Conservation (phyloP, 2,888 invertebrate genomes). For the Andrena haemorrhoa region DNA sequence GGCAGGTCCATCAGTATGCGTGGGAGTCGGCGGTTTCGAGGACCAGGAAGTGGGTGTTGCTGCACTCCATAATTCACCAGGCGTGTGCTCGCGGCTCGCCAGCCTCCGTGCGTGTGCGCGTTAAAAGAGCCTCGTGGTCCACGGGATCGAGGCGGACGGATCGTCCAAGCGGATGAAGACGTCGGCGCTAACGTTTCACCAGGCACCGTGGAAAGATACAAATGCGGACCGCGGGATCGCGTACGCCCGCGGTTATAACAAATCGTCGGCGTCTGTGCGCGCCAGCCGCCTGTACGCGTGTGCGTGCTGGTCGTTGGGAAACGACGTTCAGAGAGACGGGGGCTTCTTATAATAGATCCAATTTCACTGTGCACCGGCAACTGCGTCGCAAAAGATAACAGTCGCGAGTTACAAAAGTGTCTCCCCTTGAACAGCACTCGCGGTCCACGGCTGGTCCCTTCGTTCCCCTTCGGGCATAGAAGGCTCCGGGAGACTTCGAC, state of each 20-base stretch:
- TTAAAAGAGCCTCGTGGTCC: slow-evolving; percentile 29
- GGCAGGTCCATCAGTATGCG: slow-evolving; percentile 68
- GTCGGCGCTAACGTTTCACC: slow-evolving; percentile 77
- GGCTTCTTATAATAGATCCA: slow-evolving; percentile 25
- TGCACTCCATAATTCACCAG: slow-evolving; percentile 79
- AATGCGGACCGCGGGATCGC: slow-evolving; percentile 64
- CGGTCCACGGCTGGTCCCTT: neutral
- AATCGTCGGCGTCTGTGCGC: slow-evolving; percentile 55
- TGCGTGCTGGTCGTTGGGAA: neutral
- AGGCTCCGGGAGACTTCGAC: slow-evolving; percentile 16
- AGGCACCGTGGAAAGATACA: slow-evolving; percentile 74
- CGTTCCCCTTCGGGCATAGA: slow-evolving; percentile 9
- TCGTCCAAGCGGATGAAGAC: slow-evolving; percentile 72
- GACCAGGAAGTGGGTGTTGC: slow-evolving; percentile 79
- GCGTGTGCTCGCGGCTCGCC: slow-evolving; percentile 52
- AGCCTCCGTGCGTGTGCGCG: slow-evolving; percentile 39
- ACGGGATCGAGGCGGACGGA: slow-evolving; percentile 49
- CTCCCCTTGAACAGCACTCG: neutral
- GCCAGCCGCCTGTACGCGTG: slow-evolving; percentile 9
- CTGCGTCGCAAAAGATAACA: no score
- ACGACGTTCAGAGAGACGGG: no score
- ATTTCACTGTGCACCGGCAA: slow-evolving; percentile 24
- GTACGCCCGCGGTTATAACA: slow-evolving; percentile 68
- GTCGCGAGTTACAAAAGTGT: no score
- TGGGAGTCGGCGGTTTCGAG: slow-evolving; percentile 74